phyloP scores from a whole-genome alignment of 2,113 vertebrate genomes.

The Dipodomys merriami region DNA sequence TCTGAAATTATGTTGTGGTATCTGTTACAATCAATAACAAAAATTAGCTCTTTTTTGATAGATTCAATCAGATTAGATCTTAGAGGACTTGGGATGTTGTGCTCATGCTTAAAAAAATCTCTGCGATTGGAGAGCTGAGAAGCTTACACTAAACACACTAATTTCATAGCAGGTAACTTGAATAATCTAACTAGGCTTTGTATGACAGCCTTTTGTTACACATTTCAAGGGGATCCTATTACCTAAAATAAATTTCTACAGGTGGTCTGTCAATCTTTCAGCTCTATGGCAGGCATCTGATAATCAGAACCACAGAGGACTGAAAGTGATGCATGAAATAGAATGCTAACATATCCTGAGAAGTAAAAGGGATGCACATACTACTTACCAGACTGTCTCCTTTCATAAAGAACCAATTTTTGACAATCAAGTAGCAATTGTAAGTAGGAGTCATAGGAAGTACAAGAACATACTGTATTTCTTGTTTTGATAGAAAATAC shows the following conservation, averaged over 20 bases:
- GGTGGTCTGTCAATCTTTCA: constrained; percentile 38
- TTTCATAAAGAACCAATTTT: constrained; percentile 1
- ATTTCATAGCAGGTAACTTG: constrained; percentile 68
- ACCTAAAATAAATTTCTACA: constrained; percentile 63
- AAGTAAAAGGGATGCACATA: background rate
- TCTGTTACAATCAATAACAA: background rate
- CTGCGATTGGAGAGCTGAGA: background rate
- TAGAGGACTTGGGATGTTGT: background rate
- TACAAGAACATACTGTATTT: too few relatives aligned
- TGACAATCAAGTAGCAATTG: background rate
- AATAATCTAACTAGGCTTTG: constrained; percentile 57
- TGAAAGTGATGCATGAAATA: constrained; percentile 59
- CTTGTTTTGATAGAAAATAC: too few relatives aligned
- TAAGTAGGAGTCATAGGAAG: too few relatives aligned
- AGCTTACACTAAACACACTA: constrained; percentile 64
- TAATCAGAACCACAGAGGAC: constrained; percentile 10
- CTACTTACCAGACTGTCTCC: background rate
- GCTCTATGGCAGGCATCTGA: constrained; percentile 19
- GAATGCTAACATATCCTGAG: constrained; percentile 22
- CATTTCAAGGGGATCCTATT: constrained; percentile 54
- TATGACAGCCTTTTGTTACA: constrained; percentile 54
- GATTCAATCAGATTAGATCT: constrained; percentile 10
- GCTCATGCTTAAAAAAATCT: constrained; percentile 28
- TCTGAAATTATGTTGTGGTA: background rate
- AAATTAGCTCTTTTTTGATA: background rate